A percentile compares a stretch with the other conserved stretches of the same genome.
These are phyloP conservation scores for Phania funesta DNA, from an alignment of 2,888 invertebrate species.

Conservation along the genomic window DNA sequence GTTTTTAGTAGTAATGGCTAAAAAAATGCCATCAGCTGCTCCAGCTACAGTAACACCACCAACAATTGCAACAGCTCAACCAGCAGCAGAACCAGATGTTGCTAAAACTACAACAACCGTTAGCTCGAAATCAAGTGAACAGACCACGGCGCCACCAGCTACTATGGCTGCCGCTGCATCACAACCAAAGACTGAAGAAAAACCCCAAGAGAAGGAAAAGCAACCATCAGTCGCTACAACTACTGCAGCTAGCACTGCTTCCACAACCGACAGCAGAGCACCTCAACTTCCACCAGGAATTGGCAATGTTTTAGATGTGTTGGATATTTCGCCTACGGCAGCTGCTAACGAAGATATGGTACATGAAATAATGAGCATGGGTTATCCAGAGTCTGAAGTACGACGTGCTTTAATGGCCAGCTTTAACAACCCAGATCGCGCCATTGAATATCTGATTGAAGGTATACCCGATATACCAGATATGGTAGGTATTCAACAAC, in stretches of 20 bases:
- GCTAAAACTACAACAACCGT: slow-evolving; percentile 43
- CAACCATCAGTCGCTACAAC: slow-evolving; percentile 16
- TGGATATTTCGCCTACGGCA: slow-evolving; percentile 60
- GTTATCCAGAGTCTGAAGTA: slow-evolving; percentile 90
- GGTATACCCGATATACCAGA: slow-evolving; percentile 81
- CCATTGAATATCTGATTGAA: slow-evolving; percentile 97
- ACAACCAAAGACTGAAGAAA: slow-evolving; percentile 62
- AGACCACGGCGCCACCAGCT: slow-evolving; percentile 35
- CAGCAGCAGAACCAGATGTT: slow-evolving; percentile 29
- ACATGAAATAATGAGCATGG: slow-evolving; percentile 84
- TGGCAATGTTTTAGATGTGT: slow-evolving; percentile 41
- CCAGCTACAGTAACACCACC: slow-evolving; percentile 16
- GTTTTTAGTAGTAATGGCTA: slow-evolving; percentile 97
- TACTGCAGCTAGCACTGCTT: slow-evolving; percentile 1
- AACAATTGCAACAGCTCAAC: slow-evolving; percentile 8
- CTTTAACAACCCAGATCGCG: slow-evolving; percentile 98
- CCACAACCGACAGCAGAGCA: neutral
- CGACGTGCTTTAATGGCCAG: slow-evolving; percentile 95
- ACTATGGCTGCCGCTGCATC: slow-evolving; percentile 37
- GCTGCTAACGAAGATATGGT: slow-evolving; percentile 71
- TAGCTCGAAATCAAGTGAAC: slow-evolving; percentile 56
- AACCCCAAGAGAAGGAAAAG: slow-evolving; percentile 51
- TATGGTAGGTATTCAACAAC: slow-evolving; percentile 27
- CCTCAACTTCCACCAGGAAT: slow-evolving; percentile 15
- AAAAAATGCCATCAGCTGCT: slow-evolving; percentile 60